Evolutionary conservation across 2,113 vertebrate species (phyloP).

Genomic region (Phycodurus eques): DNA sequence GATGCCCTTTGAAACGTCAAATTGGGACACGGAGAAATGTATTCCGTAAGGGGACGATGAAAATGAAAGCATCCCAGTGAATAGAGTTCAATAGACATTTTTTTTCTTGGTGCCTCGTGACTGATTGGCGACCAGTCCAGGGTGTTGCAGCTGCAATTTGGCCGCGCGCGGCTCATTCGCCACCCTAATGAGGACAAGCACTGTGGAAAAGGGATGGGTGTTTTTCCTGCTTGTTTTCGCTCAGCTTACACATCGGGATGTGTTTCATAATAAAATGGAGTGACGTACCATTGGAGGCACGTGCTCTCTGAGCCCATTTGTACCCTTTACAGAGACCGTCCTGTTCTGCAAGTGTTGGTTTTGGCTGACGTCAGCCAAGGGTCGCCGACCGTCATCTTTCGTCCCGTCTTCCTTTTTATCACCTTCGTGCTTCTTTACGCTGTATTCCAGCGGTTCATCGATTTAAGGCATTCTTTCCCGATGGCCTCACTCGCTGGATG

Average conservation of each 20-base stretch:
- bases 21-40: not conserved
- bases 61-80: not conserved
- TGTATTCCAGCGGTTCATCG: slow-evolving; percentile 31
- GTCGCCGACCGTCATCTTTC: slow-evolving; percentile 53
- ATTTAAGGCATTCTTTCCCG: slow-evolving; percentile 6
- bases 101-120: not conserved
- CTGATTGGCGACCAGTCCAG: too few species aligned
- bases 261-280: slow-evolving; percentile 39
- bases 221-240: slow-evolving; percentile 2
- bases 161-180: too few species aligned
- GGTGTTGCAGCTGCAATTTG: too few species aligned
- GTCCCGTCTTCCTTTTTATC: slow-evolving; percentile 42
- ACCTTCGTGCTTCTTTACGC: slow-evolving; percentile 33
- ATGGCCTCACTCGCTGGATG: not conserved
- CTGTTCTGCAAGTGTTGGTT: slow-evolving; percentile 71
- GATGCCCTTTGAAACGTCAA: not conserved
- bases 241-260: slow-evolving; percentile 26
- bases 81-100: not conserved
- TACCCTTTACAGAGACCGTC: slow-evolving; percentile 52
- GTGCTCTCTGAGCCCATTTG: slow-evolving; percentile 29
- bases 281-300: slow-evolving; percentile 47
- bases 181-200: not conserved
- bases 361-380: slow-evolving; percentile 57
- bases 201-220: not conserved
- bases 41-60: not conserved